These are phyloP conservation scores for Odontomachus brunneus DNA, from an alignment of 1,140 invertebrate species.

Conservation along the genomic window DNA sequence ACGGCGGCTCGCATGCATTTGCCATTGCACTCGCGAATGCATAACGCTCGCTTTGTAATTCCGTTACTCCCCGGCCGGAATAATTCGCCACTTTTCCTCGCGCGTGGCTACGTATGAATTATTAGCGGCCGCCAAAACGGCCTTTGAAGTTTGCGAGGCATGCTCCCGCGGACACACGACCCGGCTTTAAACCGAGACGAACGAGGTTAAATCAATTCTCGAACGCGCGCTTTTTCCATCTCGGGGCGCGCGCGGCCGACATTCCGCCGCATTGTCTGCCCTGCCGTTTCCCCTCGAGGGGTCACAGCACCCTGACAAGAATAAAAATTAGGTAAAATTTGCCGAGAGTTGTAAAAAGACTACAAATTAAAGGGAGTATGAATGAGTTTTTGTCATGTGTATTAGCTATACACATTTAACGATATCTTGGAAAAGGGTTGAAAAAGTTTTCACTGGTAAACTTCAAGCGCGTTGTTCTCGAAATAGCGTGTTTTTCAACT, in stretches of 20 bases:
- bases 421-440: no score
- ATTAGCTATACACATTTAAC: no score
- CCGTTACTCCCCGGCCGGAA: slow-evolving; percentile 50
- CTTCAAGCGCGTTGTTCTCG: no score
- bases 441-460: no score
- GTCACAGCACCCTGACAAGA: no score
- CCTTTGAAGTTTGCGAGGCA: slow-evolving; percentile 46
- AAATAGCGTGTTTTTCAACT: no score
- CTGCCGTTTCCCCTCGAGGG: no score
- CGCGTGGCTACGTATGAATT: slow-evolving; percentile 61
- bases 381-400: no score
- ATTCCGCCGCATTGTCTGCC: no score
- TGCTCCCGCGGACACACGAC: background rate
- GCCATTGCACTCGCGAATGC: slow-evolving; percentile 23
- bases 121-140: slow-evolving; percentile 52
- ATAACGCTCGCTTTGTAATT: slow-evolving; percentile 59
- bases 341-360: no score
- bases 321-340: no score
- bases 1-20: slow-evolving; percentile 15
- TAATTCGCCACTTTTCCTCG: slow-evolving; percentile 55
- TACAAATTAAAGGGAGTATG: no score
- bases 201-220: slow-evolving; percentile 34
- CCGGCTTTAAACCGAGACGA: slow-evolving; percentile 22
- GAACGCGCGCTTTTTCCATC: slow-evolving; percentile 13
- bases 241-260: background rate